These are phyloP conservation scores for Anthonomus grandis DNA, from an alignment of 1,140 invertebrate species.

Conservation along the genomic window DNA sequence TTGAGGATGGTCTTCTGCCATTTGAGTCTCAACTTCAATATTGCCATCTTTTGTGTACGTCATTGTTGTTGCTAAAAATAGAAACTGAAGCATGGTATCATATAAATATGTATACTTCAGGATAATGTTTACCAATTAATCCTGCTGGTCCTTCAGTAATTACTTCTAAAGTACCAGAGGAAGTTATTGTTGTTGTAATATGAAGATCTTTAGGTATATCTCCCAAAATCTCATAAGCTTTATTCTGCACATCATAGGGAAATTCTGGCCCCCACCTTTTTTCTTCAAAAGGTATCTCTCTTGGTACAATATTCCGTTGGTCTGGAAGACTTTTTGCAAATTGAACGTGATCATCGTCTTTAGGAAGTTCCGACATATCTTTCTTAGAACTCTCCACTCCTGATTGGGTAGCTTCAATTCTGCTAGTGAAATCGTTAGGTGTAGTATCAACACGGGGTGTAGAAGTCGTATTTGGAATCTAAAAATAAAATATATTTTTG, in stretches of 20 bases:
- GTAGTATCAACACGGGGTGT: no score
- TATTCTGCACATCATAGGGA: slow-evolving; percentile 27
- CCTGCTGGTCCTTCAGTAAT: slow-evolving; percentile 41
- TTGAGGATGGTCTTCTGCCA: slow-evolving; percentile 6
- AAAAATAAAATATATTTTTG: no score
- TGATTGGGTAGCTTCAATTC: no score
- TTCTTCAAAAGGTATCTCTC: slow-evolving; percentile 12
- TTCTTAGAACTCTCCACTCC: no score
- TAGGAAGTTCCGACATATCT: no score
- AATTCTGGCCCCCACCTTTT: slow-evolving; percentile 15
- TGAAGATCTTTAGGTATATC: slow-evolving; percentile 28
- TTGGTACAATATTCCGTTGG: background rate
- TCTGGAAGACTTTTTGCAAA: no score
- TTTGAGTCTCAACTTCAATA: slow-evolving; percentile 34
- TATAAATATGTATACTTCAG: background rate
- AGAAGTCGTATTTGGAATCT: no score
- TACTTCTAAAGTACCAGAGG: slow-evolving; percentile 38
- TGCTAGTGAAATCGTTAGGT: no score
- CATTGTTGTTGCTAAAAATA: slow-evolving; percentile 32
- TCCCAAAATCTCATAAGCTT: slow-evolving; percentile 20
- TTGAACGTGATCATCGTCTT: no score
- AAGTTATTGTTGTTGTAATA: slow-evolving; percentile 36
- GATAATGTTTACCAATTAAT: slow-evolving; percentile 6
- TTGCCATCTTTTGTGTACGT: slow-evolving; percentile 37
- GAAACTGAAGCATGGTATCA: no score